Conservation (phyloP, 2,888 invertebrate genomes). For the Conistra vaccinii region DNA sequence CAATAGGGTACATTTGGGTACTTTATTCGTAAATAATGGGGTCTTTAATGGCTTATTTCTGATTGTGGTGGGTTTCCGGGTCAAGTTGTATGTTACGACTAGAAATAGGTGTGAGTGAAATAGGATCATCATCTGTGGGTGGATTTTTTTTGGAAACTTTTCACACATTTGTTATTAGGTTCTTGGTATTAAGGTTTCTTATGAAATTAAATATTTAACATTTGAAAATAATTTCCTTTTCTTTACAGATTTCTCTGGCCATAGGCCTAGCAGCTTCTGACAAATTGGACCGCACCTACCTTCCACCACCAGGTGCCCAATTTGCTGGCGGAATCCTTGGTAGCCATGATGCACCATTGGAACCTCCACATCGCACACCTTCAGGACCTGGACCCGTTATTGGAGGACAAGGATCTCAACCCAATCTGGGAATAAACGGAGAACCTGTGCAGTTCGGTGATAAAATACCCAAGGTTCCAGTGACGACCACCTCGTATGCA, state of each 20-base stretch:
- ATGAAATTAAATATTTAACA: neutral
- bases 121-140: neutral
- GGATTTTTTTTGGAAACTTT: no score
- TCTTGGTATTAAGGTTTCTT: neutral
- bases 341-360: constrained; percentile 75
- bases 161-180: neutral
- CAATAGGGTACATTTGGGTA: constrained; percentile 29
- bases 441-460: constrained; percentile 37
- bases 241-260: constrained; percentile 79
- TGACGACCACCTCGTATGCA: constrained; percentile 75
- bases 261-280: constrained; percentile 75
- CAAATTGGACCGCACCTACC: constrained; percentile 81
- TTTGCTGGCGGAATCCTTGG: constrained; percentile 78
- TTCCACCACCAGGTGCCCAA: constrained; percentile 82
- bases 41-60: constrained; percentile 24
- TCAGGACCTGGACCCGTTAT: constrained; percentile 36
- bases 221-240: neutral
- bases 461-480: constrained; percentile 52
- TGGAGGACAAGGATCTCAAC: neutral
- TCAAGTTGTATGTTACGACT: neutral
- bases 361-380: constrained; percentile 69
- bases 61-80: constrained; percentile 30
- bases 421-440: constrained; percentile 21
- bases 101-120: constrained; percentile 8
- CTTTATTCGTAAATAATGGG: constrained; percentile 7